Evolutionary conservation across 2,797 vertebrate species (phyloP).

Genomic region (Thamnophis elegans): DNA sequence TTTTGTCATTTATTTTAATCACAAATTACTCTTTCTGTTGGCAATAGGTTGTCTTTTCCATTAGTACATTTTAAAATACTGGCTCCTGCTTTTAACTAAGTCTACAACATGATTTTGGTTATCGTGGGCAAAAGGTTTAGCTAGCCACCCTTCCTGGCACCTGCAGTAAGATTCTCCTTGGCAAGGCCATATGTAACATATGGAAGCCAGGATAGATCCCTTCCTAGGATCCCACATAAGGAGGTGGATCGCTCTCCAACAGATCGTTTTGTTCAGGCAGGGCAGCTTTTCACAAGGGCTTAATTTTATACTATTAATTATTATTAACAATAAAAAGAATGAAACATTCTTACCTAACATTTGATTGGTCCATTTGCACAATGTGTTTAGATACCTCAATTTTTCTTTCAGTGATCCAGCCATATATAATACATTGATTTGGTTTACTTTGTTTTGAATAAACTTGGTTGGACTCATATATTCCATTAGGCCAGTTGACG

Average conservation of each 20-base stretch:
- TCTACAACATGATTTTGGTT: no score
- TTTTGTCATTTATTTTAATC: no score
- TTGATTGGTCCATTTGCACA: neutral
- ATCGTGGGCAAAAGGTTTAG: no score
- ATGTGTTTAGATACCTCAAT: no score
- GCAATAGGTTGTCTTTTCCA: neutral
- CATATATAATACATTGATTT: no score
- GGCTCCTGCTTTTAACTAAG: neutral
- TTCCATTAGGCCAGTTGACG: neutral
- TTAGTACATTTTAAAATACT: neutral
- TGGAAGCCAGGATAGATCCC: neutral
- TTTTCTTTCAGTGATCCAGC: neutral
- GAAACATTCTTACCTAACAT: neutral
- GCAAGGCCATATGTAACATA: neutral
- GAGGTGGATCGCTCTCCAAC: neutral
- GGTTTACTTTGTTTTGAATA: neutral
- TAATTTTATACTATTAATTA: neutral
- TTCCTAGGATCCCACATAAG: neutral
- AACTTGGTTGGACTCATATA: neutral
- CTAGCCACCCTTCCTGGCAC: fast-evolving
- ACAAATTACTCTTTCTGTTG: neutral
- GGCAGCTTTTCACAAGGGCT: neutral
- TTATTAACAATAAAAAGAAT: neutral
- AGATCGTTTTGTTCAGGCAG: neutral
- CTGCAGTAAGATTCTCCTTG: fast-evolving